These are phyloP conservation scores for Chorisops tibialis DNA, from an alignment of 2,888 invertebrate genomes.

Conservation along the genomic window DNA sequence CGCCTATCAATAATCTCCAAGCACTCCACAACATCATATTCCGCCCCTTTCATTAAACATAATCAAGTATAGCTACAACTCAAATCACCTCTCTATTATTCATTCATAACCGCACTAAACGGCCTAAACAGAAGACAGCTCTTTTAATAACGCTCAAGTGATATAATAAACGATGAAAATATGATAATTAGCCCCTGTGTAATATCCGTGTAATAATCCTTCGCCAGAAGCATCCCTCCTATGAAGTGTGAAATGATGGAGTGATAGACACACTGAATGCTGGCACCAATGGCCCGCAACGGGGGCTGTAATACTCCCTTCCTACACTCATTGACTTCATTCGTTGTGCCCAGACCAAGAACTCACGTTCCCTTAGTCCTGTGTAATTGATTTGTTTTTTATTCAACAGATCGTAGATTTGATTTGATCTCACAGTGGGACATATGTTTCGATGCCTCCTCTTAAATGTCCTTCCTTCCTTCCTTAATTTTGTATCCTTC, in stretches of 20 bases:
- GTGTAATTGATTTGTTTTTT: conserved; percentile 52
- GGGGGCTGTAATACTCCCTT: not conserved
- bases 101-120: conserved; percentile 7
- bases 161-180: conserved; percentile 54
- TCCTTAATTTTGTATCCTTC: no score
- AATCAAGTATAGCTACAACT: no score
- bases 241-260: conserved; percentile 24
- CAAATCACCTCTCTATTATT: not conserved
- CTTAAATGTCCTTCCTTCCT: not conserved
- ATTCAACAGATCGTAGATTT: conserved; percentile 45
- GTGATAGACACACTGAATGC: conserved; percentile 20
- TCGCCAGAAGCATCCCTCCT: conserved; percentile 4
- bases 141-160: conserved; percentile 44
- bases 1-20: no score
- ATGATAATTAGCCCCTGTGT: conserved; percentile 50
- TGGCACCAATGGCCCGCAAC: conserved; percentile 1
- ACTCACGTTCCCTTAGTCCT: not conserved
- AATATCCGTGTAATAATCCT: conserved; percentile 22
- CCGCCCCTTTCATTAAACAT: no score
- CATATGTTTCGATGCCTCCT: conserved; percentile 22
- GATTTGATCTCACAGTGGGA: conserved; percentile 23
- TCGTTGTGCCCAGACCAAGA: no score
- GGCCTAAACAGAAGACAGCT: not conserved
- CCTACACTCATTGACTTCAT: not conserved
- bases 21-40: no score